Evolutionary conservation across 2,888 invertebrate species (phyloP).

Genomic region (Abrostola triplasia): DNA sequence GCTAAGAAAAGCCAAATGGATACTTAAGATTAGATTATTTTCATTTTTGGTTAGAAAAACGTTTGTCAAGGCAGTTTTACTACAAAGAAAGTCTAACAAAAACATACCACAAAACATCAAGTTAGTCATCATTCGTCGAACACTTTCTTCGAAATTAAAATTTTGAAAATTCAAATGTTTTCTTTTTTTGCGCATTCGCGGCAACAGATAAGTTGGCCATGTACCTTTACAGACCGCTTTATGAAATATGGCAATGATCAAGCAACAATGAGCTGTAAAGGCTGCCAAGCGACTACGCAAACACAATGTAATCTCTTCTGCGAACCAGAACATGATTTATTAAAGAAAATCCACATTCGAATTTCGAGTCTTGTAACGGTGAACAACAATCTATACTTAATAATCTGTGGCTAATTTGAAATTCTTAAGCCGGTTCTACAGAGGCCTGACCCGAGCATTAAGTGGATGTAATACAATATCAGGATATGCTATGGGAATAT

Average conservation of each 20-base stretch:
- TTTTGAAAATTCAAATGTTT: constrained; percentile 37
- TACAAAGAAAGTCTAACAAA: constrained; percentile 20
- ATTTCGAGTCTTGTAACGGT: constrained; percentile 68
- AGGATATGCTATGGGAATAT: constrained; percentile 30
- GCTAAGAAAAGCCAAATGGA: background rate
- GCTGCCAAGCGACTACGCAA: constrained; percentile 63
- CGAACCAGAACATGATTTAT: constrained; percentile 75
- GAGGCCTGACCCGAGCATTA: constrained; percentile 41
- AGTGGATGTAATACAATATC: constrained; percentile 33
- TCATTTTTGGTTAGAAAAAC: background rate
- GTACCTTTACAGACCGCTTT: constrained; percentile 55
- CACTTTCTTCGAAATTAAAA: constrained; percentile 30
- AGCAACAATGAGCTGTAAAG: constrained; percentile 74
- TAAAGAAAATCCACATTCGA: constrained; percentile 70
- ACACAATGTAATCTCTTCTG: constrained; percentile 78
- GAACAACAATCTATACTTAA: constrained; percentile 65
- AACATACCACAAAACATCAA: constrained; percentile 17
- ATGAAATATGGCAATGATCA: constrained; percentile 65
- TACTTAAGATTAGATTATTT: background rate
- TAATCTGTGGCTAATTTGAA: constrained; percentile 66
- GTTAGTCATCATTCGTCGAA: constrained; percentile 41
- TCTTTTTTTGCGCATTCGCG: constrained; percentile 31
- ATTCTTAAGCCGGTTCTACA: constrained; percentile 57
- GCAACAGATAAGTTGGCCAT: constrained; percentile 43
- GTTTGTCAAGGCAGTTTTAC: constrained; percentile 17